Evolutionary conservation across 2,888 invertebrate genomes (phyloP), one percentile per base, ranked within the genome.

Genomic region (Mesorhabditis belari): DNA sequence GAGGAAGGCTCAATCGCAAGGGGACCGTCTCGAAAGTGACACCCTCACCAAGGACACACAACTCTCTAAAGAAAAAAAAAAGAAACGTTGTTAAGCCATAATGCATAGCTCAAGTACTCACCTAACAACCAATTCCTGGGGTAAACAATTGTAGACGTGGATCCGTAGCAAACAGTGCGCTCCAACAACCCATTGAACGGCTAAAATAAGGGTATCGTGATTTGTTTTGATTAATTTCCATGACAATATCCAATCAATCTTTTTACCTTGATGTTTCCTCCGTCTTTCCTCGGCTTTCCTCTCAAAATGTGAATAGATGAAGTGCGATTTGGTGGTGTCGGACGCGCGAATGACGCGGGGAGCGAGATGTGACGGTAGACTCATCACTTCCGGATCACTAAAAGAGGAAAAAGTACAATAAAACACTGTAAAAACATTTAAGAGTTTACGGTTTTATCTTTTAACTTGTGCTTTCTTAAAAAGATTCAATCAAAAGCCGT

Each of bases 281-380:
- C 56, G 49, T 55, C 57, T 61, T n/a, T 63, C 61, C 17, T 28
- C 60, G 54, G 65, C 51, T 25, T 66, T 68, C 29, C 69, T 70
- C 44, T 76, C 73, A 58, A 79, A 79, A 4, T 77, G 78, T 5
- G 77, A 75, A 62, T 80, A 80, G 58, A 79, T 79, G 57, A 79
- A 79, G 28, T 79, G 72, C 19, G 69, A 62, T 1, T 66, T 60
- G 21, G 67, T 65, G 23, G 58, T 58, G 49, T 69, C 60, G 29
- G 59, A 57, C 1, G 63, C 59, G 24, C 57, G 55, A 2, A 74
- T 67, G 21, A 79, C 69, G n/a, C 62, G 70, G 21, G 79, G 77
- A 4, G 77, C 76, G 28, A 79, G 60, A 50, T 77, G 71, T 1
- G 73, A 55, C 23, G 77, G 70, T 5, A 79, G 65, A 12, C 70